A percentile compares a stretch with the other conserved stretches of the same genome.
phyloP scores from a whole-genome alignment of 2,113 vertebrate species.

The Acrocephalus arundinaceus region DNA sequence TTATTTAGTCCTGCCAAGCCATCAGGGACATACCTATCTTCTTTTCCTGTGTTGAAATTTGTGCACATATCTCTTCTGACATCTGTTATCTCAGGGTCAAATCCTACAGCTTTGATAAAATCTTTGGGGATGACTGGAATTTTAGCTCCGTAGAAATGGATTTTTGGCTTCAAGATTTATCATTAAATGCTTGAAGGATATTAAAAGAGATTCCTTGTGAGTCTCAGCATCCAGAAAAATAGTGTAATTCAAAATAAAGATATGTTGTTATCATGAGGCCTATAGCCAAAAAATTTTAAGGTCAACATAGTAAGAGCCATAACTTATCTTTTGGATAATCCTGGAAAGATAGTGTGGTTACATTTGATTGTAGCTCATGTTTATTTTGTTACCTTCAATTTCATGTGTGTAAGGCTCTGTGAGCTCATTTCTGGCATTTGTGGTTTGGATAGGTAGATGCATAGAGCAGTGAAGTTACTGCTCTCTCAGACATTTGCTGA shows the following conservation, averaged over 20 bases:
- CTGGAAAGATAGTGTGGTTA: not conserved
- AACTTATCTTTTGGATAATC: not conserved
- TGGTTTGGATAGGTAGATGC: not conserved
- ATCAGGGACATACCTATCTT: not conserved
- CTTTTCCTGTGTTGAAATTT: not conserved
- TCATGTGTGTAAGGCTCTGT: not conserved
- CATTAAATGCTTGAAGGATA: not conserved
- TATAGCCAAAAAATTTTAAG: not conserved
- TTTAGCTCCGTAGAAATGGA: not conserved
- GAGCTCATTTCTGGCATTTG: not conserved
- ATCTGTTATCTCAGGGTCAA: not conserved
- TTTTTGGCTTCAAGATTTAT: not conserved
- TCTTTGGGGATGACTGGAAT: not conserved
- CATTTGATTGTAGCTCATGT: not conserved
- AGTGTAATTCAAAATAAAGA: not conserved
- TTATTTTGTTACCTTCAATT: not conserved
- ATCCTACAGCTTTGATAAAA: not conserved
- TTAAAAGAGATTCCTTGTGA: not conserved
- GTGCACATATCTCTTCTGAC: not conserved
- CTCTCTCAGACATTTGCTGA: not conserved
- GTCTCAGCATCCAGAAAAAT: not conserved
- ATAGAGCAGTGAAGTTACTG: not conserved
- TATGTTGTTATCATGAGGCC: not conserved
- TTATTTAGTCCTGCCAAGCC: not conserved
- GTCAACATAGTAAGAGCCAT: too few species aligned